Evolutionary conservation across 2,113 vertebrate genomes (phyloP).

Genomic region (Zosterops borbonicus): DNA sequence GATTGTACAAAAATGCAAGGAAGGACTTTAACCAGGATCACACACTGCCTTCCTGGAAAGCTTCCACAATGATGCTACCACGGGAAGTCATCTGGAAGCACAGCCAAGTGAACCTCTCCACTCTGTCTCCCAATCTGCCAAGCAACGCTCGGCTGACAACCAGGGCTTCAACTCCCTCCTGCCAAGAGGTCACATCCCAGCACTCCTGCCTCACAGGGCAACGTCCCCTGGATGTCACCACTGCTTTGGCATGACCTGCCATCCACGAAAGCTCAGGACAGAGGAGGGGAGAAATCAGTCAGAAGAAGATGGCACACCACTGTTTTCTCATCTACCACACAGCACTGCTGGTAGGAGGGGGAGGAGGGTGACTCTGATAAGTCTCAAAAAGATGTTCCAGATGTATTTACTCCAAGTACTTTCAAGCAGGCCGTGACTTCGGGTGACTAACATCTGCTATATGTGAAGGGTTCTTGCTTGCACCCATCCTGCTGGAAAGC

Average conservation of each 20-base stretch:
- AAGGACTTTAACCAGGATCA: background rate
- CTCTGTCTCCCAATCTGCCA: background rate
- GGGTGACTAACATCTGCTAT: background rate
- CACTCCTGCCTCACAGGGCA: background rate
- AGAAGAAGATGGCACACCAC: background rate
- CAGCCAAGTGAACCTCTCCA: background rate
- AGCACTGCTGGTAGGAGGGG: background rate
- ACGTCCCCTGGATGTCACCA: background rate
- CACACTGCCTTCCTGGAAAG: background rate
- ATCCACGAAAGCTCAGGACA: background rate
- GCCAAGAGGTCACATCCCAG: background rate
- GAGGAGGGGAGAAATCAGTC: background rate
- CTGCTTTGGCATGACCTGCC: background rate
- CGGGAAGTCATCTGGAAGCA: background rate
- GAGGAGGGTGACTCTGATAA: background rate
- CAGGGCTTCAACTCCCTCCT: background rate
- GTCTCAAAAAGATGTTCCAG: background rate
- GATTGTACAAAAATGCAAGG: background rate
- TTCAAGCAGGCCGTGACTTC: background rate
- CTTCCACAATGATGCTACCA: background rate
- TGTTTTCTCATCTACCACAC: rapidly evolving
- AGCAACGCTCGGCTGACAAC: background rate
- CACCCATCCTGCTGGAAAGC: background rate
- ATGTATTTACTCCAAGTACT: background rate
- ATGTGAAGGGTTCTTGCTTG: background rate